Evolutionary conservation across 2,797 vertebrate genomes (phyloP), one percentile per base, ranked within the genome.

Genomic region (Crenichthys baileyi): DNA sequence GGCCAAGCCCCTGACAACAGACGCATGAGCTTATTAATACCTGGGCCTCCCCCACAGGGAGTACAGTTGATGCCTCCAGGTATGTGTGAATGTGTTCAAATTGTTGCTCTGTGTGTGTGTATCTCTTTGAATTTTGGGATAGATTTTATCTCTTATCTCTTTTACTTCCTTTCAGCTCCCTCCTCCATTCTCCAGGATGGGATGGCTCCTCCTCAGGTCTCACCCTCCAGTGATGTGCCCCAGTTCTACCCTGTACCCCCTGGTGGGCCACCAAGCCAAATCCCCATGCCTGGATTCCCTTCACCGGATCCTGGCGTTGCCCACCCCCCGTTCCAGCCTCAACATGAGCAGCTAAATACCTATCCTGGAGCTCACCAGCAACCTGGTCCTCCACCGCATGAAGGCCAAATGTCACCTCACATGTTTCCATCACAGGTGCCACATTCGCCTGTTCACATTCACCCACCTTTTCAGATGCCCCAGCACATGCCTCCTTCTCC

Each of bases 61-160:
- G 94, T 98, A 22, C 97, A 96, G 86, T 95, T 97, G 67, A 96
- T 97, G 94, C 96, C 96, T 77, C 96, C 96, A 95, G 97, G 97
- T 97, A 83, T 82, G 93, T 90, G 75, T 79, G 41, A 22, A 56
- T 81, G 67, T 76, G 68, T 51, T 51, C 7, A 61, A 51, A 75
- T 2, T 0, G 58, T 76, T 68, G 60, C 20, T 18, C n/a, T n/a
- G 22, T 72, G 7, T 4, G 20, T 51, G 24, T 29, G 26, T 31
- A 22, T 60, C 1, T 61, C 26, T 82, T 3, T 18, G 39, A 46
- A 16, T 20, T 71, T 4, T 60, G 0, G 26, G 22, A 16, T 13
- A 20, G 7, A 53, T 65, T 78, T 24, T 60, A 70, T 77, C 3
- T 81, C 22, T 24, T 60, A 70, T 77, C 3, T 81, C 22, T 55